phyloP scores from a whole-genome alignment of 1,140 invertebrate species.

The Zaprionus davidi region DNA sequence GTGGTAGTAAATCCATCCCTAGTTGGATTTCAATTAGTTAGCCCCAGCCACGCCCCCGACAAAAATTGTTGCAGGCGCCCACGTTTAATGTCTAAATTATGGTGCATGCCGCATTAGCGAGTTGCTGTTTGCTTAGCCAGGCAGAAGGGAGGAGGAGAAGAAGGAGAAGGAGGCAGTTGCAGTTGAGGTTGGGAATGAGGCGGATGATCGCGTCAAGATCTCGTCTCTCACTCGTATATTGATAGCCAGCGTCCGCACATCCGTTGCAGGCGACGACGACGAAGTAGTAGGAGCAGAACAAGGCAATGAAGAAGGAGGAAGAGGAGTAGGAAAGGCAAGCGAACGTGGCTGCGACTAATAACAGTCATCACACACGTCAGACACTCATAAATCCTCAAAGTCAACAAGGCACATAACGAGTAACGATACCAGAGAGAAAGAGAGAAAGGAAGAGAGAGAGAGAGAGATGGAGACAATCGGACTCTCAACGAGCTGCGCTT shows the following conservation, averaged over 20 bases:
- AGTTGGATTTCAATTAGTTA: slow-evolving; percentile 8
- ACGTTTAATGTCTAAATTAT: slow-evolving; percentile 78
- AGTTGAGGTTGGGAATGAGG: slow-evolving; percentile 7
- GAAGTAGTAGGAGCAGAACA: background rate
- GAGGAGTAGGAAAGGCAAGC: background rate
- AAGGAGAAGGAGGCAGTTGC: slow-evolving; percentile 12
- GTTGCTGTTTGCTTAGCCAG: slow-evolving; percentile 59
- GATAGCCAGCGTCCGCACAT: slow-evolving; percentile 49
- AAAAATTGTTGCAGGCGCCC: slow-evolving; percentile 44
- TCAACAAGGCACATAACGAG: slow-evolving; percentile 66
- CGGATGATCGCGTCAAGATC: background rate
- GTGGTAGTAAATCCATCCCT: background rate
- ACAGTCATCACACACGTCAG: slow-evolving; percentile 83
- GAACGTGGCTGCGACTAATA: slow-evolving; percentile 72
- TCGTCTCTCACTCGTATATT: background rate
- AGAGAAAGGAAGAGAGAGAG: background rate
- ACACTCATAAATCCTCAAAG: slow-evolving; percentile 83
- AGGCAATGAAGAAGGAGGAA: background rate
- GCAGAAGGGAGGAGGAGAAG: background rate
- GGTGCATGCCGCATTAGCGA: slow-evolving; percentile 64
- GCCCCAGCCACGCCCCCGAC: slow-evolving; percentile 43
- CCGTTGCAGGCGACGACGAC: slow-evolving; percentile 52
- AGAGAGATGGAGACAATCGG: slow-evolving; percentile 47
- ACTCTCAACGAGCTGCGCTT: slow-evolving; percentile 81
- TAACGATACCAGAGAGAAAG: slow-evolving; percentile 40